Percentiles rank a stretch among this genome's conserved stretches.
Evolutionary conservation across 2,113 vertebrate genomes (phyloP).

Genomic region (Phalacrocorax pelagicus): DNA sequence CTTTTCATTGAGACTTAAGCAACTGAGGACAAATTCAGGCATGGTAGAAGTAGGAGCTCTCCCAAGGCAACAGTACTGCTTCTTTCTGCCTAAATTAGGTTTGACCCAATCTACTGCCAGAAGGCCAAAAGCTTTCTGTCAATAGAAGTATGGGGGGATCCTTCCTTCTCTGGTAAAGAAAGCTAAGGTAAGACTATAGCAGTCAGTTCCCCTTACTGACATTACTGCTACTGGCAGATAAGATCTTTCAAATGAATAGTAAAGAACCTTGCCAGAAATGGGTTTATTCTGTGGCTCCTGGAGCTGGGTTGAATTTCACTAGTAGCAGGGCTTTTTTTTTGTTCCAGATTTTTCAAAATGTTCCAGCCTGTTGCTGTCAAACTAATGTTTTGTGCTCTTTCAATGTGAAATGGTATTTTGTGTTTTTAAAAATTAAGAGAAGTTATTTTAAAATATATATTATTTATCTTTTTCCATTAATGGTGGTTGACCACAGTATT

Average conservation of each 20-base stretch:
- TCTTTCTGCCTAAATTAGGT: not conserved
- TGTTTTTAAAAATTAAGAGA: not conserved
- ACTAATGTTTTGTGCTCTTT: not conserved
- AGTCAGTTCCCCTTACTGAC: not conserved
- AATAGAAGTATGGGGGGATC: not conserved
- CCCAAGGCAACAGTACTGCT: not conserved
- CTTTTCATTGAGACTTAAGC: constrained; percentile 31
- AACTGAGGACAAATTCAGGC: constrained; percentile 21
- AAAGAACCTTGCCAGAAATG: not conserved
- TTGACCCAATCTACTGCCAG: not conserved
- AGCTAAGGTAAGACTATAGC: not conserved
- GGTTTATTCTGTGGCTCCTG: not conserved
- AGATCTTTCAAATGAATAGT: not conserved
- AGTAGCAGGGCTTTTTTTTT: not conserved
- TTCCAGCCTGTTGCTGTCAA: not conserved
- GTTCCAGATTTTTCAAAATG: not conserved
- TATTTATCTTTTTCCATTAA: not conserved
- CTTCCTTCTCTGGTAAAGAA: not conserved
- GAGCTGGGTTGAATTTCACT: not conserved
- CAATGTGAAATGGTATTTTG: not conserved
- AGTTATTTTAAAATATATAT: not conserved
- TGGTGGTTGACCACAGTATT: not conserved
- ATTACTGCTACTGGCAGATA: not conserved
- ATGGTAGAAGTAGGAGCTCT: constrained; percentile 5
- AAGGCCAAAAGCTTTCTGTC: not conserved